Conservation (phyloP, 2,797 vertebrate species). For the Garrulus glandarius region DNA sequence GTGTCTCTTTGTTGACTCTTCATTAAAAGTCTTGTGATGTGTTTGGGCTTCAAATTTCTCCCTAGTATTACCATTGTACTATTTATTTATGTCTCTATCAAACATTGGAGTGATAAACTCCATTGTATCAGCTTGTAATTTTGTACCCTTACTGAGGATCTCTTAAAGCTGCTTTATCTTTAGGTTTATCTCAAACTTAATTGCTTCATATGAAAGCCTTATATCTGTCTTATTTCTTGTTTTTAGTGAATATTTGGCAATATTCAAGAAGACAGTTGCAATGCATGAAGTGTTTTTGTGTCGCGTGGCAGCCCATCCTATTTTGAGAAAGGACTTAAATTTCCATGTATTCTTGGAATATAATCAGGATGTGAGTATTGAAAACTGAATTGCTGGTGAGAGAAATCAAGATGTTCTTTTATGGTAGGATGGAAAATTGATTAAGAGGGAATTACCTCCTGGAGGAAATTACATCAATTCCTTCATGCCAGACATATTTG, state of each 20-base stretch:
- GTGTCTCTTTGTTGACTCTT: background rate
- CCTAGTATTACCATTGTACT: background rate
- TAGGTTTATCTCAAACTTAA: conserved; percentile 3
- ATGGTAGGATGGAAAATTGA: conserved; percentile 22
- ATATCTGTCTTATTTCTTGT: conserved; percentile 44
- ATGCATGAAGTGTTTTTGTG: conserved; percentile 99
- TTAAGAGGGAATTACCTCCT: conserved; percentile 38
- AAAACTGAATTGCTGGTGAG: conserved; percentile 44
- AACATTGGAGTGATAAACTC: background rate
- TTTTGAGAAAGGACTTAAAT: conserved; percentile 96
- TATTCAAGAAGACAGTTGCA: conserved; percentile 98
- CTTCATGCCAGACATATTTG: conserved; percentile 16
- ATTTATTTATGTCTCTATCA: background rate
- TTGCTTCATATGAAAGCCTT: conserved; percentile 19
- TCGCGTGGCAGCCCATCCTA: conserved; percentile 94
- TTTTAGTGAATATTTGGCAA: conserved; percentile 94
- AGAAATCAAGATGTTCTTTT: conserved; percentile 31
- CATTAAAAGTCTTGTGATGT: background rate
- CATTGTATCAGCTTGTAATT: conserved; percentile 2
- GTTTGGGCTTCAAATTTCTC: background rate
- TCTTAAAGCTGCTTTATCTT: conserved; percentile 28
- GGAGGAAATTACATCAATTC: background rate
- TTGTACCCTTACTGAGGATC: conserved; percentile 17
- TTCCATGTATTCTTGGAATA: conserved; percentile 99
- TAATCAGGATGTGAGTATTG: conserved; percentile 92